phyloP scores from a whole-genome alignment of 2,888 invertebrate species.

The Tillus elongatus region DNA sequence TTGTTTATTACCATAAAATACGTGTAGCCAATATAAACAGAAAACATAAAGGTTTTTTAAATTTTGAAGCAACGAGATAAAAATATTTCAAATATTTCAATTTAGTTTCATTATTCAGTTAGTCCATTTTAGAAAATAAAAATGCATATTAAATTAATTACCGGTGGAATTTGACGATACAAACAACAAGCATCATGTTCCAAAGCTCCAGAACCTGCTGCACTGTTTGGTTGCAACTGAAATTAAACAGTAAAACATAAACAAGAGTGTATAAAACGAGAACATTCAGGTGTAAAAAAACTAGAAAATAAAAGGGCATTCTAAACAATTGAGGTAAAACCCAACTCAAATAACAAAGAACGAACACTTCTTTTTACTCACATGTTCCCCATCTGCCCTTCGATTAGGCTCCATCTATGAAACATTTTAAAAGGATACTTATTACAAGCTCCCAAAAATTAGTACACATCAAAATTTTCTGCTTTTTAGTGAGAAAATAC shows the following conservation, averaged over 20 bases:
- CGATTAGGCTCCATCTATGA: conserved; percentile 76
- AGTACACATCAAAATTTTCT: no score
- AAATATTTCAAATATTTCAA: no score
- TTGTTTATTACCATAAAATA: no score
- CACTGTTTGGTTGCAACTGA: conserved; percentile 88
- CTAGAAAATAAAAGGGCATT: conserved; percentile 19
- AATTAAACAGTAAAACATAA: no score
- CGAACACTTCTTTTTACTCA: conserved; percentile 49
- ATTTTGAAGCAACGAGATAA: no score
- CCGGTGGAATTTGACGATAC: conserved; percentile 59
- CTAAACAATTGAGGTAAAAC: conserved; percentile 22
- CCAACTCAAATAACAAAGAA: conserved; percentile 18
- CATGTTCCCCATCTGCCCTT: conserved; percentile 71
- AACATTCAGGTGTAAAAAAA: conserved; percentile 9
- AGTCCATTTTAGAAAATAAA: no score
- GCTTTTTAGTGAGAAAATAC: no score
- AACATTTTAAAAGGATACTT: conserved; percentile 17
- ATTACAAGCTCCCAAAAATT: no score
- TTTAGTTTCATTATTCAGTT: no score
- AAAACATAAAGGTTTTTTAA: no score
- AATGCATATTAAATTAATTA: no score
- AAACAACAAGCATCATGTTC: conserved; percentile 94
- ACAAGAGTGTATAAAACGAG: conserved; percentile 15
- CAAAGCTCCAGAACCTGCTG: conserved; percentile 89
- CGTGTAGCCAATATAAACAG: no score